phyloP scores from a whole-genome alignment of 2,113 vertebrate genomes.

The Pseudopipra pipra region DNA sequence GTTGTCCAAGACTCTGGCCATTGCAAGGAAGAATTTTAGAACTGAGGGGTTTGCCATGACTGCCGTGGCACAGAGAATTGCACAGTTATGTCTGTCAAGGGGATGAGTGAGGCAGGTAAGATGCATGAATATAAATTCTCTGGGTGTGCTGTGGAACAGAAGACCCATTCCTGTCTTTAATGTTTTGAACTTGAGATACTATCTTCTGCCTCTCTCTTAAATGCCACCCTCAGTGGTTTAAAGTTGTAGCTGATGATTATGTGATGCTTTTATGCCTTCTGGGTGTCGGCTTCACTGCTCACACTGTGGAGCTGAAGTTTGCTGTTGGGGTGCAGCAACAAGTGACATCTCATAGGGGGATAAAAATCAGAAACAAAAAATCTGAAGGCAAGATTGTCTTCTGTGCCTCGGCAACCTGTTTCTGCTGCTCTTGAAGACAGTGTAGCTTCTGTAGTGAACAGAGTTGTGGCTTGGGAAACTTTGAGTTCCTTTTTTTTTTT shows the following conservation, averaged over 20 bases:
- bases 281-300: neutral
- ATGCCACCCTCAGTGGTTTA: neutral
- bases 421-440: neutral
- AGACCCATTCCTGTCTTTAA: neutral
- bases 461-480: neutral
- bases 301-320: neutral
- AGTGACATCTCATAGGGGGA: neutral
- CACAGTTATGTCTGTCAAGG: neutral
- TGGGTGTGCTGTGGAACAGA: neutral
- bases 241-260: neutral
- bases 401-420: neutral
- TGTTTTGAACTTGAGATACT: neutral
- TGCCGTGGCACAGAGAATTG: neutral
- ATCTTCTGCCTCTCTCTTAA: neutral
- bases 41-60: neutral
- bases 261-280: neutral
- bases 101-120: neutral
- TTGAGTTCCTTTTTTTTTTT: neutral
- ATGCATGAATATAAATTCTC: neutral
- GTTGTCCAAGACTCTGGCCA: neutral
- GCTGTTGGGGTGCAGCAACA: neutral
- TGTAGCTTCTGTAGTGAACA: neutral
- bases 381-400: neutral
- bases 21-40: neutral
- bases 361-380: neutral